Percentiles rank a stretch among this genome's conserved stretches.
Conservation (phyloP, 2,888 invertebrate genomes). For the Phyllotreta striolata region DNA sequence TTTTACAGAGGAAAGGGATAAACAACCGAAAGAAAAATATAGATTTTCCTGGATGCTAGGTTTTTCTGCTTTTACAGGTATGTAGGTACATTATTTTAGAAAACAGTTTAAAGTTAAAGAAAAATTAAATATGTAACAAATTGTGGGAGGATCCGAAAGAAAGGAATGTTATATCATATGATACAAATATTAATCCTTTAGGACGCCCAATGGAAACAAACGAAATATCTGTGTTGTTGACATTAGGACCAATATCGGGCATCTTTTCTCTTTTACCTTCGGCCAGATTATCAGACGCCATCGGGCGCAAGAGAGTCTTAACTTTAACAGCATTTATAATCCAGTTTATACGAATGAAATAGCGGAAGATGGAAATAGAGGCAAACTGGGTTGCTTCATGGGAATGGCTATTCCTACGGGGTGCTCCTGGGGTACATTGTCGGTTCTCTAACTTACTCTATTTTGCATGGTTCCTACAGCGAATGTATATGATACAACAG, state of each 20-base stretch:
- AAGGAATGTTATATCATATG: background rate
- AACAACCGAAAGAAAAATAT: background rate
- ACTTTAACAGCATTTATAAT: background rate
- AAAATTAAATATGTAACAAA: too few relatives aligned
- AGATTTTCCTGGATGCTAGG: background rate
- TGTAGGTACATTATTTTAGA: too few relatives aligned
- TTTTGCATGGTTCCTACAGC: constrained; percentile 34
- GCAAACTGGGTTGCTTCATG: background rate
- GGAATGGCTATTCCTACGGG: constrained; percentile 30
- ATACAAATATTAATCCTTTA: constrained; percentile 26
- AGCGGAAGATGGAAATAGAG: background rate
- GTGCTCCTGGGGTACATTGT: constrained; percentile 36
- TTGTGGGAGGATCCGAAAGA: too few relatives aligned
- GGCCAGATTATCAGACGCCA: background rate
- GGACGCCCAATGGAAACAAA: constrained; percentile 8
- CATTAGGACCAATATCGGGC: constrained; percentile 1
- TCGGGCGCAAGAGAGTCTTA: constrained; percentile 6
- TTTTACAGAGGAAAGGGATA: background rate
- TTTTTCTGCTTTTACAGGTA: constrained; percentile 5
- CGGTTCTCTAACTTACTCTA: constrained; percentile 41
- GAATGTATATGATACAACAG: constrained; percentile 30
- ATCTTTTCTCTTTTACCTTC: background rate
- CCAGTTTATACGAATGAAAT: constrained; percentile 5
- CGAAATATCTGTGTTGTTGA: constrained; percentile 11
- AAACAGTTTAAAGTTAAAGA: too few relatives aligned